A percentile compares a stretch with the other conserved stretches of the same genome.
Conservation (phyloP, 2,113 vertebrate species). For the Stercorarius parasiticus region DNA sequence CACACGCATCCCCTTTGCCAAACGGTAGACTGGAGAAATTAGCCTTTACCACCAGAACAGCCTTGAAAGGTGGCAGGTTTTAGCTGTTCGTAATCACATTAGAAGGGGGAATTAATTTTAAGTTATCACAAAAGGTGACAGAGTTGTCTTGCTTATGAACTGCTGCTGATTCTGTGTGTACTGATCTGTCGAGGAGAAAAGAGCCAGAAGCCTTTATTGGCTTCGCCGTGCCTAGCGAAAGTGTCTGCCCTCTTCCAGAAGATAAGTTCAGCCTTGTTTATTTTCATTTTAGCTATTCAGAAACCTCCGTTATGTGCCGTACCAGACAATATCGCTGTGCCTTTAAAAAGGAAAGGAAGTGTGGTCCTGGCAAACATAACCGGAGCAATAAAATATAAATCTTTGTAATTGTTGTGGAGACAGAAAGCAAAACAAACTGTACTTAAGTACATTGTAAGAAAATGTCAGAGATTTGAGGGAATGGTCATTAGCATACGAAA, state of each 20-base stretch:
- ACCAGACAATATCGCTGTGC: constrained; percentile 16
- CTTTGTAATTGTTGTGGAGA: constrained; percentile 81
- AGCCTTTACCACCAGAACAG: not conserved
- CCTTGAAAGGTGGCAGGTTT: not conserved
- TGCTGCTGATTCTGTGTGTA: constrained; percentile 4
- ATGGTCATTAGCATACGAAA: constrained; percentile 67
- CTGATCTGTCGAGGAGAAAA: constrained; percentile 36
- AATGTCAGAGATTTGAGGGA: constrained; percentile 69
- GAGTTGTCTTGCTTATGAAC: not conserved
- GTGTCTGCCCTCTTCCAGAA: constrained; percentile 26
- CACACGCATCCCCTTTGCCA: not conserved
- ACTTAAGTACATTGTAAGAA: constrained; percentile 75
- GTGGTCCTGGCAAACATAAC: constrained; percentile 67
- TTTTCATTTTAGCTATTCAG: constrained; percentile 53
- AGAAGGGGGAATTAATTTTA: not conserved
- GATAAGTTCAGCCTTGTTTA: constrained; percentile 67
- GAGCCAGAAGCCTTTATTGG: constrained; percentile 59
- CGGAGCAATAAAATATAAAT: constrained; percentile 75
- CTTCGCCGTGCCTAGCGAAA: not conserved
- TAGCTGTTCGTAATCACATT: not conserved
- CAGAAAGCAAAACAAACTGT: constrained; percentile 79
- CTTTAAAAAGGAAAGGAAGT: constrained; percentile 73
- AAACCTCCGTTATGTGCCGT: not conserved
- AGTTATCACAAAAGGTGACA: constrained; percentile 33
- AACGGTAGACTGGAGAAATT: constrained; percentile 7